Conservation (phyloP, 2,113 vertebrate genomes). For the Corythoichthys haematopterus region DNA sequence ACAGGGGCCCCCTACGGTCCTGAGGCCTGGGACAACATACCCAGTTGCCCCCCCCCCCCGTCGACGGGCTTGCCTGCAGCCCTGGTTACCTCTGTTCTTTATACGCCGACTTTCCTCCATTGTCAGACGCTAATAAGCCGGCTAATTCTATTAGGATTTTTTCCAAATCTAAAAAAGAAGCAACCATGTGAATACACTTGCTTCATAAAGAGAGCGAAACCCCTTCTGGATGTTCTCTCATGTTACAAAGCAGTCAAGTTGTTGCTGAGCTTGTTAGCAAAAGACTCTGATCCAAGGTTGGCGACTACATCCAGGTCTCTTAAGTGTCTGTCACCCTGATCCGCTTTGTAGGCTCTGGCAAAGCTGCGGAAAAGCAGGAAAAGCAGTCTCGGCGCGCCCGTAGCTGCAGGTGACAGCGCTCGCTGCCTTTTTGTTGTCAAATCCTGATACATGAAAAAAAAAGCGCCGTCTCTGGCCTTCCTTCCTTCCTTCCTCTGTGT, state of each 20-base stretch:
- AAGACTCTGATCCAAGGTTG: constrained; percentile 63
- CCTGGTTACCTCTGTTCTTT: constrained; percentile 14
- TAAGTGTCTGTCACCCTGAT: constrained; percentile 70
- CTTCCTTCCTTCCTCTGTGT: constrained; percentile 54
- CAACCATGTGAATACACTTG: constrained; percentile 51
- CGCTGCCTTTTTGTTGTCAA: constrained; percentile 63
- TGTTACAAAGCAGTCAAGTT: constrained; percentile 37
- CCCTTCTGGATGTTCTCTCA: constrained; percentile 49
- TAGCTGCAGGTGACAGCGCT: constrained; percentile 70
- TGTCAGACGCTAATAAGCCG: constrained; percentile 63
- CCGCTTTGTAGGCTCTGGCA: constrained; percentile 59
- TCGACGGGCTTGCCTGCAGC: no score
- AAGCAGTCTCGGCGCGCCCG: constrained; percentile 47
- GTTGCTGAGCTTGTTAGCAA: constrained; percentile 69
- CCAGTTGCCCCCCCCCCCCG: no score
- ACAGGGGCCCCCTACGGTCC: no score
- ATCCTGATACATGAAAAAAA: constrained; percentile 65
- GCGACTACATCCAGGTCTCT: constrained; percentile 64
- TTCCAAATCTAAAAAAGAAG: constrained; percentile 33
- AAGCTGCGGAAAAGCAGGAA: constrained; percentile 22
- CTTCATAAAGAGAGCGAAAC: constrained; percentile 28
- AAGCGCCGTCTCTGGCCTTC: constrained; percentile 33
- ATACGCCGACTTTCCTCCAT: constrained; percentile 51
- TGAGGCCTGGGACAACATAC: no score
- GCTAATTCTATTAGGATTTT: constrained; percentile 66